Percentiles rank a stretch among this genome's conserved stretches.
Conservation (phyloP, 1,140 invertebrate species). For the Diorhabda sublineata region DNA sequence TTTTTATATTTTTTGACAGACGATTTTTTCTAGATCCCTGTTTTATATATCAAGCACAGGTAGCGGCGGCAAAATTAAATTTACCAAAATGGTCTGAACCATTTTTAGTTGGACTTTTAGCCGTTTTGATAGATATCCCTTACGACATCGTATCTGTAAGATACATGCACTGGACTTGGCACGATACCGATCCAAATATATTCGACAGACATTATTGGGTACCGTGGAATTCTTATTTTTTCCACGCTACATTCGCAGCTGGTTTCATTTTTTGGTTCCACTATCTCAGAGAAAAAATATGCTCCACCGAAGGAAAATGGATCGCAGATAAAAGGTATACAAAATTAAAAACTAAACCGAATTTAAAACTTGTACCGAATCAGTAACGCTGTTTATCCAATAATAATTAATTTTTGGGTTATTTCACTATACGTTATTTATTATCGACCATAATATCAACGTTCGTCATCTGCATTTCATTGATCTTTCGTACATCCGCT, state of each 20-base stretch:
- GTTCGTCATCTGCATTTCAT: no score
- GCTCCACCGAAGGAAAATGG: conserved; percentile 53
- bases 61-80: conserved; percentile 60
- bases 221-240: conserved; percentile 75
- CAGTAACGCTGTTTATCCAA: no score
- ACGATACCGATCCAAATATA: conserved; percentile 81
- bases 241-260: conserved; percentile 70
- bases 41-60: conserved; percentile 70
- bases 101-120: conserved; percentile 69
- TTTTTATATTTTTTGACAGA: no score
- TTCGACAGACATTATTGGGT: conserved; percentile 75
- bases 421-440: no score
- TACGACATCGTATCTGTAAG: conserved; percentile 79
- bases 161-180: conserved; percentile 81
- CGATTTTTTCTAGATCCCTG: conserved; percentile 60
- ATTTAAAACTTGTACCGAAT: no score
- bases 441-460: no score
- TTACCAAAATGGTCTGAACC: conserved; percentile 65
- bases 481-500: no score
- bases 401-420: no score
- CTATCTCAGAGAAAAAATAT: conserved; percentile 53
- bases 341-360: no score
- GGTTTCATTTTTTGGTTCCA: conserved; percentile 69
- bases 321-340: conserved; percentile 43
- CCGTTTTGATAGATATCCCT: conserved; percentile 72